Evolutionary conservation across 2,113 vertebrate genomes (phyloP).

Genomic region (Pangasianodon gigas): DNA sequence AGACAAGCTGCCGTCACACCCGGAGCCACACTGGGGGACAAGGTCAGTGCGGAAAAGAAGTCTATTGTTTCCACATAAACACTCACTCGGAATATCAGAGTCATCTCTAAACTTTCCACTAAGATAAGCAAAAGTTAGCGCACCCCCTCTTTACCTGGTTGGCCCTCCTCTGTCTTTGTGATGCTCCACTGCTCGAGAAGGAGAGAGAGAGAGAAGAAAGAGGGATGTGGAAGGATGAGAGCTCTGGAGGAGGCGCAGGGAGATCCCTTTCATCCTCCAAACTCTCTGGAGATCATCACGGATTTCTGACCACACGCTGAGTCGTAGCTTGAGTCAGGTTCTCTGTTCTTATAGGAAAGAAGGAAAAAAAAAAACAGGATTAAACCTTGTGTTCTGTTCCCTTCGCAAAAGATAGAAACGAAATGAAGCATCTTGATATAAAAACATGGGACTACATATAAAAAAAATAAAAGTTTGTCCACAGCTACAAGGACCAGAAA

Average conservation of each 20-base stretch:
- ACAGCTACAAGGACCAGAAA: neutral
- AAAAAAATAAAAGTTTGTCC: neutral
- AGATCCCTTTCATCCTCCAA: neutral
- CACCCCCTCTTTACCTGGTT: neutral
- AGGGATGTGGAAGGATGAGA: neutral
- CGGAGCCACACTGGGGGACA: slow-evolving; percentile 42
- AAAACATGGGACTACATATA: neutral
- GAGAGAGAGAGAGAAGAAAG: slow-evolving; percentile 14
- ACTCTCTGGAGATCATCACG: neutral
- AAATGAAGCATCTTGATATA: neutral
- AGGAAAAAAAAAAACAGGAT: neutral
- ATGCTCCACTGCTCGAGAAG: slow-evolving; percentile 10
- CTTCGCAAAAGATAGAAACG: neutral
- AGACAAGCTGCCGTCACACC: slow-evolving; percentile 27
- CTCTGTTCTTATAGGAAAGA: neutral
- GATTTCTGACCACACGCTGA: neutral
- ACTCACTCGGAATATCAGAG: slow-evolving; percentile 47
- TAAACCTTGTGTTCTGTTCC: neutral
- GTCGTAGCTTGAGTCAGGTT: neutral
- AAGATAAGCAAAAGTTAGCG: slow-evolving; percentile 45
- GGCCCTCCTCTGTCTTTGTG: slow-evolving; percentile 21
- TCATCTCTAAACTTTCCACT: slow-evolving; percentile 5
- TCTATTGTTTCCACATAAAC: slow-evolving; percentile 27
- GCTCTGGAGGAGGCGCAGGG: neutral
- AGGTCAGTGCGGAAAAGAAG: slow-evolving; percentile 57